A percentile compares a stretch with the other conserved stretches of the same genome.
phyloP scores from a whole-genome alignment of 2,113 vertebrate species.

The Seriola rivoliana region DNA sequence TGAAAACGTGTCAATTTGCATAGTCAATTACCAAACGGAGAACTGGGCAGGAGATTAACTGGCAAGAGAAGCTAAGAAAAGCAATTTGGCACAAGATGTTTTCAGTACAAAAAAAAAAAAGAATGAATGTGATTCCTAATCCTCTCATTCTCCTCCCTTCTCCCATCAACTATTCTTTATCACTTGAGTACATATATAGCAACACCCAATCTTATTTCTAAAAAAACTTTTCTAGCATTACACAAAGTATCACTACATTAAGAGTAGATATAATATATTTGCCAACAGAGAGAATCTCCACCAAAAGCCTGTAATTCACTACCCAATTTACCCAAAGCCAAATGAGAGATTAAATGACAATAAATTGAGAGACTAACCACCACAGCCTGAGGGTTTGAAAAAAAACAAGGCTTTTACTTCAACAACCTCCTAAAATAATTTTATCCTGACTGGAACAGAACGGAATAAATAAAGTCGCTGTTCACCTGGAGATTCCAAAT shows the following conservation, averaged over 20 bases:
- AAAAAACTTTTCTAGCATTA: not conserved
- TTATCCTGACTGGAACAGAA: not conserved
- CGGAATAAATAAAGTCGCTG: not conserved
- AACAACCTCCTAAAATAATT: slow-evolving; percentile 11
- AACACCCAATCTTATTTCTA: not conserved
- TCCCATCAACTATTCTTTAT: slow-evolving; percentile 12
- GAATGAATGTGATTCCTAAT: not conserved
- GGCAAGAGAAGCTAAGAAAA: slow-evolving; percentile 11
- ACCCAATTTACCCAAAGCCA: not conserved
- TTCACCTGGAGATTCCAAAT: not conserved
- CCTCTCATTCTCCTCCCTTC: not conserved
- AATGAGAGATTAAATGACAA: slow-evolving; percentile 32
- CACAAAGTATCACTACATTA: not conserved
- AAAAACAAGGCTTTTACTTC: not conserved
- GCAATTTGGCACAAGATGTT: slow-evolving; percentile 6
- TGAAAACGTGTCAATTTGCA: slow-evolving; percentile 53
- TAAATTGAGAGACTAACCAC: slow-evolving; percentile 24
- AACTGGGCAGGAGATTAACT: slow-evolving; percentile 4
- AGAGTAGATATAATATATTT: not conserved
- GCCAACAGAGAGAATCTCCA: slow-evolving; percentile 2
- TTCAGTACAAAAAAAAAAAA: not conserved
- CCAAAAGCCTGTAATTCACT: not conserved
- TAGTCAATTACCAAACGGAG: slow-evolving; percentile 53
- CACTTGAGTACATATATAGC: not conserved
- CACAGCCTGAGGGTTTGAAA: not conserved